Base-by-base conservation (phyloP, 1,140 invertebrate species). In the Leptopilina boulardi region DNA sequence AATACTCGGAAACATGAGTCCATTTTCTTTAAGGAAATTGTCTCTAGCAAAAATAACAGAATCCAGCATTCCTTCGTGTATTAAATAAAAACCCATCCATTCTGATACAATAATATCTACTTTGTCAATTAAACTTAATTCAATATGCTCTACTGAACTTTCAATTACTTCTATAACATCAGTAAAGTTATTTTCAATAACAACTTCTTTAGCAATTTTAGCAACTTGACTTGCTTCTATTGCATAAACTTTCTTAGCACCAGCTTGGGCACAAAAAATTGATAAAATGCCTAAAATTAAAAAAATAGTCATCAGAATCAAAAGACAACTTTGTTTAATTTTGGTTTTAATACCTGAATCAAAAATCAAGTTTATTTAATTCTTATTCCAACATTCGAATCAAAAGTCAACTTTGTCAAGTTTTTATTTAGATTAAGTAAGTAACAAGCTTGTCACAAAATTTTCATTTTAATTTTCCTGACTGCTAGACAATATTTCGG, bases 31-130 rank as follows among this genome's bases (percentile, higher is more conserved):
- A 18, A 99, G 92, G 92, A 95, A 97, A 80, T 95, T 94, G 85
- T 99, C 96, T 87, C 98, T 93, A 2, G 98, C 98, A 91, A 94
- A 95, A 41, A 99, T 93, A 21, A 98, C 94, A 88, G 96, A 96
- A 87, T 99, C 97, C 41, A 99, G 89, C 99, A 99, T 99, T 21
- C 97, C 98, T 92, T 99, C 99, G 87, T 99, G 99, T 8, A 99
- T 92, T 56, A 99, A 91, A 91, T 99, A 99, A 91, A 99, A 99
- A 4, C 99, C 99, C 99, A 99, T 99, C 99, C 99, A 99, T 91
- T 99, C 99, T 5, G 97, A 99, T 38, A 99, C 95, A 82, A 99
- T 98, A 23, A 99, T 94, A 89, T 99, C 98, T 19, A 99, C 97
- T 92, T 97, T 96, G 74, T 95, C 94, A 41, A 92, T 83, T 42